phyloP scores from a whole-genome alignment of 2,113 vertebrate species.

The Sapajus apella region DNA sequence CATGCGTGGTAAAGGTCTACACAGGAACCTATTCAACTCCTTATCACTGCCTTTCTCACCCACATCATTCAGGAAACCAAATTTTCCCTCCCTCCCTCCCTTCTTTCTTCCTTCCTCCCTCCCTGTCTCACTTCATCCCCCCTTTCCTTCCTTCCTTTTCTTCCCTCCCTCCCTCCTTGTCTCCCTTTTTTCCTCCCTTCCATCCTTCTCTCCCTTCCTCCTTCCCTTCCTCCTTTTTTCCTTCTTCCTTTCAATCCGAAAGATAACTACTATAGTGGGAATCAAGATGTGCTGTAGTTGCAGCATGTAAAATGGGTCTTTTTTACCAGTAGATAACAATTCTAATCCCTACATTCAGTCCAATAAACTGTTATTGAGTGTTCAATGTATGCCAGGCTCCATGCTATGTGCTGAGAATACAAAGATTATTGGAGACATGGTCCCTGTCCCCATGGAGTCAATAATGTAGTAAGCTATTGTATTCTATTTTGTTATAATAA shows the following conservation, averaged over 20 bases:
- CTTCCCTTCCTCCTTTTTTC: too few species aligned
- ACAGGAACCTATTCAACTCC: not conserved
- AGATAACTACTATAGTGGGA: not conserved
- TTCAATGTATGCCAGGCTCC: not conserved
- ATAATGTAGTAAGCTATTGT: not conserved
- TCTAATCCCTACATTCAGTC: not conserved
- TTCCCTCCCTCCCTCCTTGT: not conserved
- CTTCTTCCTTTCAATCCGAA: conserved; percentile 12
- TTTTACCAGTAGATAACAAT: not conserved
- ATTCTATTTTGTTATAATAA: not conserved
- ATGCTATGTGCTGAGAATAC: not conserved
- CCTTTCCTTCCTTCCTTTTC: not conserved
- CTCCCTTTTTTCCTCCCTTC: not conserved
- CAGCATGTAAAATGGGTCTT: not conserved
- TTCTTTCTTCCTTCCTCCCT: too few species aligned
- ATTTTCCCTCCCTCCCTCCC: not conserved
- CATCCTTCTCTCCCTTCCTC: not conserved
- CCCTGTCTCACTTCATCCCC: not conserved
- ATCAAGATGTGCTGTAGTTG: not conserved
- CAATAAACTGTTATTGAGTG: not conserved
- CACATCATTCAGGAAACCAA: not conserved
- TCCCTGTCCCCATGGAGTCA: not conserved
- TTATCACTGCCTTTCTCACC: not conserved
- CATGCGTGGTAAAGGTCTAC: not conserved
- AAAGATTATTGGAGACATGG: not conserved